Evolutionary conservation across 1,140 invertebrate genomes (phyloP).

Genomic region (Camponotus floridanus): DNA sequence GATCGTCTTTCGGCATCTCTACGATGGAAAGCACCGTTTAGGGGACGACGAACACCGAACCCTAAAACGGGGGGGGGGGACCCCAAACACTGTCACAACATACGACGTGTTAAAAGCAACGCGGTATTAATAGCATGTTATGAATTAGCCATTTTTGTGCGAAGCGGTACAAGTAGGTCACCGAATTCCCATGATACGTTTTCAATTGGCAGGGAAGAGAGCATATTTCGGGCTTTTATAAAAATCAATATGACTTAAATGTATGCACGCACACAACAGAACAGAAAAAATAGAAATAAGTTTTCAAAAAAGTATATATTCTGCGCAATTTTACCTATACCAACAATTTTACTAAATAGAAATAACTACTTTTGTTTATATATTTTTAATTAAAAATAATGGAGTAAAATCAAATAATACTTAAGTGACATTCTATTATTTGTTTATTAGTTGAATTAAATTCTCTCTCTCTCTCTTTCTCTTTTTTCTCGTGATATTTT

Average conservation of each 20-base stretch:
- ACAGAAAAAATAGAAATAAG: background rate
- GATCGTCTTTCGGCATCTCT: conserved; percentile 57
- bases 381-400: no score
- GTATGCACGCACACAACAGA: background rate
- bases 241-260: background rate
- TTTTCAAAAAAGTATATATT: background rate
- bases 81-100: conserved; percentile 80
- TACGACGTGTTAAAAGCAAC: conserved; percentile 65
- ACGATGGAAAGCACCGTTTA: conserved; percentile 42
- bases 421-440: no score
- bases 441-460: no score
- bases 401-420: no score
- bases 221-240: conserved; percentile 37
- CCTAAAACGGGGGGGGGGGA: conserved; percentile 71
- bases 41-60: conserved; percentile 70
- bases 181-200: conserved; percentile 45
- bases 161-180: conserved; percentile 58
- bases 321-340: background rate
- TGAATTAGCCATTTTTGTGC: conserved; percentile 74
- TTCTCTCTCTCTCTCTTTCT: no score
- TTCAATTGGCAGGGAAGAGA: conserved; percentile 36
- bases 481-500: no score
- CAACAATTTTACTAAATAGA: no score
- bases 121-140: conserved; percentile 76
- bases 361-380: no score